Percentiles rank a stretch among this genome's conserved stretches.
Conservation (phyloP, 2,113 vertebrate species). For the Cygnus buccinator region DNA sequence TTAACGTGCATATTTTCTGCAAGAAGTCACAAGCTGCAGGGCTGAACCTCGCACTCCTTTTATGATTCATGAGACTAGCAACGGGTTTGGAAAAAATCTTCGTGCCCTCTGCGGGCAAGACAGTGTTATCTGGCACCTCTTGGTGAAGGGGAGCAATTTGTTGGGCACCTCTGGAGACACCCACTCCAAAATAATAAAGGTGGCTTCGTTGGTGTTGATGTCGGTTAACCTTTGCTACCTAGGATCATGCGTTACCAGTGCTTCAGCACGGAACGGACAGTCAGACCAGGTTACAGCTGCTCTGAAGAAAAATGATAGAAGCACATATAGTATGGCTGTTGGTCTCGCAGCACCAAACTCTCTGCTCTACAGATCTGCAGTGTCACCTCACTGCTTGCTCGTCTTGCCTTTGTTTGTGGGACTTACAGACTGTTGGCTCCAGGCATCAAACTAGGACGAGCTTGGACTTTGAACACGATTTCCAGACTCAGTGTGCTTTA, state of each 20-base stretch:
- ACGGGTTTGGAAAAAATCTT: not conserved
- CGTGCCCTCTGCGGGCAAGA: not conserved
- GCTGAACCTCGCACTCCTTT: not conserved
- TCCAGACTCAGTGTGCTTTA: not conserved
- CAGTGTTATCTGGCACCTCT: not conserved
- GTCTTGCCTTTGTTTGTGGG: not conserved
- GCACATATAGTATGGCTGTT: not conserved
- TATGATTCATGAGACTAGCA: not conserved
- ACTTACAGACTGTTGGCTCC: not conserved
- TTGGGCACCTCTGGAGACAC: not conserved
- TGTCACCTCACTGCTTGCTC: not conserved
- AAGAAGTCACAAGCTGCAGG: not conserved
- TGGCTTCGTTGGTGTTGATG: not conserved
- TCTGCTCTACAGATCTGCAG: not conserved
- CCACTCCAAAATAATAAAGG: not conserved
- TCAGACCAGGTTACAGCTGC: not conserved
- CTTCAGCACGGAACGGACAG: not conserved
- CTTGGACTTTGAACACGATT: not conserved
- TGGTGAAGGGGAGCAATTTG: not conserved
- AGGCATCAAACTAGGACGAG: not conserved
- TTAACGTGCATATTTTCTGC: not conserved
- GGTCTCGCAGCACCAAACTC: not conserved
- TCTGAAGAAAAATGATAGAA: not conserved
- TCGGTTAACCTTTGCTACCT: not conserved
- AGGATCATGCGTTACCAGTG: rapidly evolving